phyloP scores from a whole-genome alignment of 2,113 vertebrate species.

The Saimiri boliviensis region DNA sequence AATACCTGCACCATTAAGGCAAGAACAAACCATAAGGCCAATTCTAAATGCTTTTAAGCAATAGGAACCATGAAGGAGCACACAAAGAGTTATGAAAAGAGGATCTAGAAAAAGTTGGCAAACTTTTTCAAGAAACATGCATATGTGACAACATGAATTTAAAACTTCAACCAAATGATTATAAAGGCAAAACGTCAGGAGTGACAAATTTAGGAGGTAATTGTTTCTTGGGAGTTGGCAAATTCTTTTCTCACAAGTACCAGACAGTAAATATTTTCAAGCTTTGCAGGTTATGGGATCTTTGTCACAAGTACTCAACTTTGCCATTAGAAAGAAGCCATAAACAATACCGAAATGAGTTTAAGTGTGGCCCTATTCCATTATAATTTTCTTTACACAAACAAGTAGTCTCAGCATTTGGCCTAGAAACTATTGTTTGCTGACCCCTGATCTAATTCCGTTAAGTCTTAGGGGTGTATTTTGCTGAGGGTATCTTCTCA shows the following conservation, averaged over 20 bases:
- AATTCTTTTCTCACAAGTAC: neutral
- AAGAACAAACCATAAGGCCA: neutral
- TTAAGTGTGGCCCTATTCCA: neutral
- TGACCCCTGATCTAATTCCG: neutral
- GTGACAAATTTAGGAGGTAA: neutral
- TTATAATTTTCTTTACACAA: neutral
- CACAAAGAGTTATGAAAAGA: neutral
- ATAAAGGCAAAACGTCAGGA: conserved; percentile 19
- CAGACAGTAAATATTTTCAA: neutral
- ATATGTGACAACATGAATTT: neutral
- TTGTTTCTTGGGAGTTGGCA: neutral
- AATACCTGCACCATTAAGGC: neutral
- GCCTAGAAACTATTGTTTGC: neutral
- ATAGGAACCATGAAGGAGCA: neutral
- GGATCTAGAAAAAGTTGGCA: neutral
- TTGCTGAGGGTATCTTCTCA: neutral
- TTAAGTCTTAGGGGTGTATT: neutral
- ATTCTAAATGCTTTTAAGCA: neutral
- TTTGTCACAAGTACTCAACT: neutral
- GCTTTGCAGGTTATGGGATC: neutral
- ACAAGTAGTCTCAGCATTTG: neutral
- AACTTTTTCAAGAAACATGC: neutral
- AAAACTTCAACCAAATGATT: neutral
- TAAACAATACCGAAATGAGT: neutral
- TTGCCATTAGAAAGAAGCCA: neutral